Evolutionary conservation across 2,113 vertebrate species (phyloP), one percentile per base, ranked within the genome.

Genomic region (Neoarius graeffei): DNA sequence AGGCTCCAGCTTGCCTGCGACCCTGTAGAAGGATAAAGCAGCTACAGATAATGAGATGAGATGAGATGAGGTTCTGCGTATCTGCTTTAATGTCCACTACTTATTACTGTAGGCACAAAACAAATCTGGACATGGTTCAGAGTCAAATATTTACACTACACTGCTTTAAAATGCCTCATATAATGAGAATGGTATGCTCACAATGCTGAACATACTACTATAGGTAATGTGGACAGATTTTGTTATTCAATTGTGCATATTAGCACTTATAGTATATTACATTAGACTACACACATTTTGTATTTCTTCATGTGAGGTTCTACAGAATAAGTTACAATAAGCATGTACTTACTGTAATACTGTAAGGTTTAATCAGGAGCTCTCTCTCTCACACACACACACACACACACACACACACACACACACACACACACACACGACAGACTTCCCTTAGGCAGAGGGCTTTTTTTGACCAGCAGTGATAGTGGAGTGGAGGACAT

Each of bases 381-480:
- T 80, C 67, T 35, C 42, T n/a, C n/a, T n/a, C n/a, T n/a, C 19
- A 23, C 17, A 7, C 5, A 6, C 48, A 25, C 74, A 25, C 23
- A 25, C 74, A 11, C 82, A 48, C 74, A 52, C 71, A 35, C 76
- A n/a, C 50, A n/a, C 76, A 11, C 82, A 27, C 74, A 30, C 59
- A 79, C 73, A 67, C 50, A 59, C 62, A 64, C 30, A 84, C 50
- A 42, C 57, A 76, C 84, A 86, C 59, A 82, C 64, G 50, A 76
- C 48, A 74, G 82, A 20, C 27, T 81, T 42, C 57, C 76, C 73
- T n/a, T n/a, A 87, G 66, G 89, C 64, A 76, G 48, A 85, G 56
- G 77, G 82, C 74, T 83, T 14, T 86, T 76, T 86, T 76, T 84
- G 80, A 81, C 88, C 88, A 86, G 57, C 71, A 77, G 84, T 86